Evolutionary conservation across 2,113 vertebrate species (phyloP).

Genomic region (Oxyura jamaicensis): DNA sequence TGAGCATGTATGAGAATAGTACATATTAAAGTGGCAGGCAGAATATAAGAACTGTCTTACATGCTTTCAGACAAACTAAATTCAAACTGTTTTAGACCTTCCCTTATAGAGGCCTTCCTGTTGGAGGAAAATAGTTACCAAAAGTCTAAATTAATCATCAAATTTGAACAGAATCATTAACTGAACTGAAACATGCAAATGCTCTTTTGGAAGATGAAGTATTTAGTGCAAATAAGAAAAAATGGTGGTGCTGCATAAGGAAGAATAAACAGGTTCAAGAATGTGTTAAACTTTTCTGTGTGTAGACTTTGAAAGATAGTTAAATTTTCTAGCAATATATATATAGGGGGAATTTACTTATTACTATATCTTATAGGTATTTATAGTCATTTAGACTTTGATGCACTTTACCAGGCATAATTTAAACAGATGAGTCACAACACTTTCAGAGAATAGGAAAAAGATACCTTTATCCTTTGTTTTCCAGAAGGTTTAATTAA

Average conservation of each 20-base stretch:
- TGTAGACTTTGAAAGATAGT: neutral
- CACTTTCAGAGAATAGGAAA: neutral
- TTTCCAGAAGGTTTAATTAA: neutral
- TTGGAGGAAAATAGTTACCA: neutral
- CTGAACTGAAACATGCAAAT: neutral
- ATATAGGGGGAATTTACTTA: neutral
- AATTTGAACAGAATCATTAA: neutral
- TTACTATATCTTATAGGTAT: neutral
- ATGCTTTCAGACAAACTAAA: neutral
- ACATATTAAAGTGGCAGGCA: neutral
- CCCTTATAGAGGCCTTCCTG: neutral
- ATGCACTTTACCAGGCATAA: neutral
- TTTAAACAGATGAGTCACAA: neutral
- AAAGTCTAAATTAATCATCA: neutral
- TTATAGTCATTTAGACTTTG: neutral
- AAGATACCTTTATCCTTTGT: neutral
- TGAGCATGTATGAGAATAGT: neutral
- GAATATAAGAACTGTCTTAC: neutral
- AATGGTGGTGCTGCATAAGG: fast-evolving
- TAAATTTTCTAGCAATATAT: neutral
- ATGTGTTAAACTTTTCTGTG: neutral
- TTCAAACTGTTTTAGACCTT: neutral
- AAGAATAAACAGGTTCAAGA: neutral
- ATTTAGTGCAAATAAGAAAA: neutral
- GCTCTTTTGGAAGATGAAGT: neutral